These are phyloP conservation scores for Scomber scombrus DNA, from an alignment of 2,113 vertebrate species.

Conservation along the genomic window DNA sequence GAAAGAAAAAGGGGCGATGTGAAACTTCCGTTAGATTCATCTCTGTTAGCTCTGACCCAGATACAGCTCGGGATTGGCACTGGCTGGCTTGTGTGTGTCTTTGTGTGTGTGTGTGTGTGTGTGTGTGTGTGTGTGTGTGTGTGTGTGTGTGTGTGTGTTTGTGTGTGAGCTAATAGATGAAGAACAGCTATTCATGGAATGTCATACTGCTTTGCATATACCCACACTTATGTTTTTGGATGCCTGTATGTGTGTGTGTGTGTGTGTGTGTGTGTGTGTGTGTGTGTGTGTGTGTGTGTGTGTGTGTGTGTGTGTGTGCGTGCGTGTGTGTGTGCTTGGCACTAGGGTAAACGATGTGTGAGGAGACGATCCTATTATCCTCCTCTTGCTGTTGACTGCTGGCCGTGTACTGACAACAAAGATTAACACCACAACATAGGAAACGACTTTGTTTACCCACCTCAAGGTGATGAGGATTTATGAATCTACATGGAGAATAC, in stretches of 20 bases:
- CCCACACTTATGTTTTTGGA: constrained; percentile 39
- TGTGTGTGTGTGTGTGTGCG: not conserved
- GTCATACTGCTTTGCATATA: constrained; percentile 41
- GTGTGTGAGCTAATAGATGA: constrained; percentile 41
- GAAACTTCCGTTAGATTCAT: constrained; percentile 68
- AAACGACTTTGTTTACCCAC: constrained; percentile 52
- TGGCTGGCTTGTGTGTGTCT: constrained; percentile 20
- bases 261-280: constrained; percentile 5
- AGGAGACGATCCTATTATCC: constrained; percentile 46
- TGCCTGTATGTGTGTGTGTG: constrained; percentile 2
- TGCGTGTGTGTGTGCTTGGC: constrained; percentile 24
- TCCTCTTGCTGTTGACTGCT: constrained; percentile 23
- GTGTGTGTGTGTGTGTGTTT: constrained; percentile 8
- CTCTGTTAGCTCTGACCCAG: constrained; percentile 76
- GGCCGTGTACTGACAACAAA: constrained; percentile 39
- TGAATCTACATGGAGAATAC: constrained; percentile 28
- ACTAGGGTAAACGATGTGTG: not conserved
- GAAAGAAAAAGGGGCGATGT: constrained; percentile 50
- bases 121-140: constrained; percentile 11
- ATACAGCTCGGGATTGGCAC: constrained; percentile 54
- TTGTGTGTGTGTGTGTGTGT: constrained; percentile 5
- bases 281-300: not conserved
- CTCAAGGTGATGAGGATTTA: constrained; percentile 55
- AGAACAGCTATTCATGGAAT: constrained; percentile 46
- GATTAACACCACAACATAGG: constrained; percentile 42